Percentiles rank a stretch among this genome's conserved stretches.
phyloP scores from a whole-genome alignment of 1,140 invertebrate genomes.

The Drosophila malerkotliana region DNA sequence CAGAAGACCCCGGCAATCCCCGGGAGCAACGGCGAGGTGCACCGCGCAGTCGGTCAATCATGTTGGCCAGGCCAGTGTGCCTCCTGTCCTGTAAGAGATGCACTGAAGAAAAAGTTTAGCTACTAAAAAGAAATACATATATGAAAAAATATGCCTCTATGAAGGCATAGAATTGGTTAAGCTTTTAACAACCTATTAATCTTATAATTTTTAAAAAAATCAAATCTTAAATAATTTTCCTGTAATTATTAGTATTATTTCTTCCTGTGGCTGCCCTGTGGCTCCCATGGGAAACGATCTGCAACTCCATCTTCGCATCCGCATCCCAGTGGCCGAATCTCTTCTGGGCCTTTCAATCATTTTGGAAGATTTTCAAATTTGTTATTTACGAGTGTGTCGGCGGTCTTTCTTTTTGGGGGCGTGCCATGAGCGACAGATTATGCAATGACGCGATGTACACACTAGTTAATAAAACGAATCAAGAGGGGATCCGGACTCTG shows the following conservation, averaged over 20 bases:
- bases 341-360: conserved; percentile 70
- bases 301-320: conserved; percentile 21
- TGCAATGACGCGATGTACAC: conserved; percentile 68
- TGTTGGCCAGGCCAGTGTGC: conserved; percentile 30
- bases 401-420: conserved; percentile 30
- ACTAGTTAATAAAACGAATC: conserved; percentile 73
- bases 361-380: conserved; percentile 65
- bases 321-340: conserved; percentile 44
- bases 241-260: neutral
- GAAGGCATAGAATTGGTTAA: too few relatives aligned
- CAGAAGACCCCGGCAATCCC: conserved; percentile 72
- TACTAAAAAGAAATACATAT: too few relatives aligned
- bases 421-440: conserved; percentile 70
- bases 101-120: neutral
- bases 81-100: neutral
- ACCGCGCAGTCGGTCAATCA: conserved; percentile 73
- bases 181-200: too few relatives aligned
- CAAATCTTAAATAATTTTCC: neutral
- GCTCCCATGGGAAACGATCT: conserved; percentile 29
- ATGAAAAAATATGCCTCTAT: too few relatives aligned
- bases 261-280: conserved; percentile 12
- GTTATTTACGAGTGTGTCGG: conserved; percentile 62
- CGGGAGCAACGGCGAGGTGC: conserved; percentile 67
- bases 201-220: neutral
- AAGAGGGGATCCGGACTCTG: conserved; percentile 1